Evolutionary conservation across 2,888 invertebrate genomes (phyloP).

Genomic region (Apotomis turbidana): DNA sequence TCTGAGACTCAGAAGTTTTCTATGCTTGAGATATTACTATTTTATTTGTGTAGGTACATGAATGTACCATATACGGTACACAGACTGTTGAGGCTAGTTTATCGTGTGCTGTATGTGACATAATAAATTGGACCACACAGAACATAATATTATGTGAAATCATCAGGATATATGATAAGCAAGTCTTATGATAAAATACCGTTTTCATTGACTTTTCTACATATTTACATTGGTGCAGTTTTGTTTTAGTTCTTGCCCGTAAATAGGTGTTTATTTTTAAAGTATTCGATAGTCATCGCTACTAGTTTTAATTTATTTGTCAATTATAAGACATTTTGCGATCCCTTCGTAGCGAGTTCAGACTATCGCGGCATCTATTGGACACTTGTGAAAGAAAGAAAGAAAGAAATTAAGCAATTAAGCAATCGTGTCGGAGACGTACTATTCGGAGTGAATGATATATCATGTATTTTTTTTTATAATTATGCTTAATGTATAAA

Average conservation of each 20-base stretch:
- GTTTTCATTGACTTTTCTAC: neutral
- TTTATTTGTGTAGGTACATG: neutral
- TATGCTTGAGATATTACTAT: neutral
- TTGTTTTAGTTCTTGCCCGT: neutral
- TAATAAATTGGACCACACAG: neutral
- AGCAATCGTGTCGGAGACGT: too few relatives aligned
- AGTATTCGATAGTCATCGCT: neutral
- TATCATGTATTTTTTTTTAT: too few relatives aligned
- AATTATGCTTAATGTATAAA: too few relatives aligned
- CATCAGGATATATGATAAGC: neutral
- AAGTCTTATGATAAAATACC: neutral
- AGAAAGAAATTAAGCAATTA: too few relatives aligned
- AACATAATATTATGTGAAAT: neutral
- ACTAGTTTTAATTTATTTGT: neutral
- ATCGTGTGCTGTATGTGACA: neutral
- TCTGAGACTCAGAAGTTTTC: too few relatives aligned
- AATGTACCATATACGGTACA: neutral
- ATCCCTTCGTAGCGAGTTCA: too few relatives aligned
- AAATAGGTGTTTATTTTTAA: too few relatives aligned
- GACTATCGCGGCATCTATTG: too few relatives aligned
- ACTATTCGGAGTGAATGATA: too few relatives aligned
- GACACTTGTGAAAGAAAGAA: too few relatives aligned
- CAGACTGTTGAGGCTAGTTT: neutral
- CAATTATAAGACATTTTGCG: neutral
- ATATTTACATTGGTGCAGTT: neutral